Conservation (phyloP, 1,140 invertebrate genomes). For the Frieseomelitta varia region DNA sequence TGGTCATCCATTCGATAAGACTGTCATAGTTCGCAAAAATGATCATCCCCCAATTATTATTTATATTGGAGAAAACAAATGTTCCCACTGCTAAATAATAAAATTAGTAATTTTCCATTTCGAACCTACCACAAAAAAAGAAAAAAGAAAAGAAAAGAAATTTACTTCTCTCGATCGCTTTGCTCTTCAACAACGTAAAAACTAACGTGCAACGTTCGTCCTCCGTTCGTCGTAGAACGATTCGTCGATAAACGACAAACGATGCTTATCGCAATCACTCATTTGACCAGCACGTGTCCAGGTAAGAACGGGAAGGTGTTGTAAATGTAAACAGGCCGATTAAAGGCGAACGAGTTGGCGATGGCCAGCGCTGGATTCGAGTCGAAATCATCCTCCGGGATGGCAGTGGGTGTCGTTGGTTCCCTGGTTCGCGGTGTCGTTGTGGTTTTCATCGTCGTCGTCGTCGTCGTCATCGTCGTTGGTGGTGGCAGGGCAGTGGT, state of each 20-base stretch:
- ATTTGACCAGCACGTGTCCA: conserved; percentile 61
- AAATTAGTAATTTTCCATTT: neutral
- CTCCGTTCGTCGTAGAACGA: neutral
- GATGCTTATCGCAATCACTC: conserved; percentile 10
- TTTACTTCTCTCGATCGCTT: neutral
- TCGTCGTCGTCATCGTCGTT: conserved; percentile 33
- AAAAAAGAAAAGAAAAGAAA: no score
- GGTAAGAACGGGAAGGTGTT: conserved; percentile 72
- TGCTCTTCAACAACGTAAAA: neutral
- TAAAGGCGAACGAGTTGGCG: conserved; percentile 80
- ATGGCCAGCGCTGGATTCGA: conserved; percentile 75
- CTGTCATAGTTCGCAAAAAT: neutral
- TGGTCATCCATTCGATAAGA: no score
- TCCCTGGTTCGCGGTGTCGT: conserved; percentile 72
- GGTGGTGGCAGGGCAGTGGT: conserved; percentile 46
- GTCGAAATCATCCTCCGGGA: conserved; percentile 70
- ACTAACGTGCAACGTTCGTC: neutral
- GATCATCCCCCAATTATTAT: neutral
- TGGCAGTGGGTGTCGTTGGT: conserved; percentile 66
- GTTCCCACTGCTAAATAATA: neutral
- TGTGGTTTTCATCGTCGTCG: conserved; percentile 60
- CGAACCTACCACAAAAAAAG: neutral
- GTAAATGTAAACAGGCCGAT: conserved; percentile 77
- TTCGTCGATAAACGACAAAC: neutral
- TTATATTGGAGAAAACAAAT: neutral